Percentiles rank a stretch among this genome's conserved stretches.
phyloP scores from a whole-genome alignment of 2,888 invertebrate genomes.

The Tanypteryx hageni region DNA sequence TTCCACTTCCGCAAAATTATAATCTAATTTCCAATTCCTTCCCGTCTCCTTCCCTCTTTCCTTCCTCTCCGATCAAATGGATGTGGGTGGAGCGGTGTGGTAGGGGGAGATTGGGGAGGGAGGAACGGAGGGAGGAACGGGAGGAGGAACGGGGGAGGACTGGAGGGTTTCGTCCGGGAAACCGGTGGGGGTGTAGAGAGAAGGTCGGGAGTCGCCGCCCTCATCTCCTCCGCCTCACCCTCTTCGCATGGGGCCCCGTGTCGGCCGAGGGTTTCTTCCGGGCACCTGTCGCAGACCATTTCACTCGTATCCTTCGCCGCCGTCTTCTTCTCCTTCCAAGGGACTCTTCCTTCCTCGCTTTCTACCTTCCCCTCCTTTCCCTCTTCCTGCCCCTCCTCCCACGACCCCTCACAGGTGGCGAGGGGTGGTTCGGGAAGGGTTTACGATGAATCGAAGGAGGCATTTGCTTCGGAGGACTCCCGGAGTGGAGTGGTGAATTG shows the following conservation, averaged over 20 bases:
- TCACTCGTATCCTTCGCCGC: conserved; percentile 10
- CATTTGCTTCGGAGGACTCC: neutral
- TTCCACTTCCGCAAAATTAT: conserved; percentile 35
- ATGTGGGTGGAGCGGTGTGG: conserved; percentile 8
- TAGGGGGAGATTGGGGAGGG: neutral
- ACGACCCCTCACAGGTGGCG: conserved; percentile 32
- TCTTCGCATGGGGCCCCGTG: too few species aligned
- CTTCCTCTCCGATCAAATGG: neutral
- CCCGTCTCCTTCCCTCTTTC: neutral
- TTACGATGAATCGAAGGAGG: neutral
- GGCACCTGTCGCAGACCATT: conserved; percentile 19
- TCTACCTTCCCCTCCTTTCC: neutral
- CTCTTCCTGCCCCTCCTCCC: neutral
- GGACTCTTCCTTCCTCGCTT: too few species aligned
- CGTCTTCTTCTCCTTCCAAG: neutral
- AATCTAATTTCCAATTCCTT: neutral
- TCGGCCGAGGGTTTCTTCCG: conserved; percentile 20
- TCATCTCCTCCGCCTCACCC: too few species aligned
- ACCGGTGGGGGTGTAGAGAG: too few species aligned
- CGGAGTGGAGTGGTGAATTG: neutral
- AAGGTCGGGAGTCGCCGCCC: too few species aligned
- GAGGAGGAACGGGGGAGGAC: neutral
- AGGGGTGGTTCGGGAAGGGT: neutral
- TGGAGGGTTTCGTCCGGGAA: too few species aligned
- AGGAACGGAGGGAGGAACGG: neutral